Conservation (phyloP, 2,113 vertebrate genomes). For the Sardina pilchardus region DNA sequence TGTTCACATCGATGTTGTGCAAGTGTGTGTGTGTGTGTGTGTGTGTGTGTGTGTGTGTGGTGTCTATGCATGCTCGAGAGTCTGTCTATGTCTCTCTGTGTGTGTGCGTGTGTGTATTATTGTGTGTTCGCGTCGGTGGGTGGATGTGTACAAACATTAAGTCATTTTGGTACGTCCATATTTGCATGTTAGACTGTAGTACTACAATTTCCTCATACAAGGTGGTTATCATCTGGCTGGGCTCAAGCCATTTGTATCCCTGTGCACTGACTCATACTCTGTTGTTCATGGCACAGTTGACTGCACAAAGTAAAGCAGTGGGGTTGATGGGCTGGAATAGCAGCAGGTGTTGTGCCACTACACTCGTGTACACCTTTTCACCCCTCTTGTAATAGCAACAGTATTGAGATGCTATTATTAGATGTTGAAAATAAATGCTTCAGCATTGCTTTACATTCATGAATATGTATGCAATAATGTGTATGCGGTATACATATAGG, state of each 20-base stretch:
- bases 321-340: conserved; percentile 9
- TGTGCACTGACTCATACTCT: neutral
- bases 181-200: neutral
- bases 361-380: neutral
- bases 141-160: neutral
- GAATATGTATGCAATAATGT: neutral
- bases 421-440: neutral
- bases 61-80: no score
- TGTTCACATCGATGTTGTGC: neutral
- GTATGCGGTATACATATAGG: neutral
- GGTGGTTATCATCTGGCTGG: neutral
- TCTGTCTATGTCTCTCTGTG: no score
- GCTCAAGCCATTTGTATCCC: neutral
- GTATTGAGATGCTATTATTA: neutral
- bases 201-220: neutral
- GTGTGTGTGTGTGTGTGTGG: neutral
- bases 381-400: neutral
- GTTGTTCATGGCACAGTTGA: neutral
- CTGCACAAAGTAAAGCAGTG: neutral
- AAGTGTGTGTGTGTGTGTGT: neutral
- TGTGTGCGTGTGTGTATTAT: neutral
- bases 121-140: neutral
- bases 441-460: neutral
- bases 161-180: neutral
- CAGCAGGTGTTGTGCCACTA: conserved; percentile 8